These are phyloP conservation scores for Cinclus cinclus DNA, from an alignment of 2,113 vertebrate genomes.

Conservation along the genomic window DNA sequence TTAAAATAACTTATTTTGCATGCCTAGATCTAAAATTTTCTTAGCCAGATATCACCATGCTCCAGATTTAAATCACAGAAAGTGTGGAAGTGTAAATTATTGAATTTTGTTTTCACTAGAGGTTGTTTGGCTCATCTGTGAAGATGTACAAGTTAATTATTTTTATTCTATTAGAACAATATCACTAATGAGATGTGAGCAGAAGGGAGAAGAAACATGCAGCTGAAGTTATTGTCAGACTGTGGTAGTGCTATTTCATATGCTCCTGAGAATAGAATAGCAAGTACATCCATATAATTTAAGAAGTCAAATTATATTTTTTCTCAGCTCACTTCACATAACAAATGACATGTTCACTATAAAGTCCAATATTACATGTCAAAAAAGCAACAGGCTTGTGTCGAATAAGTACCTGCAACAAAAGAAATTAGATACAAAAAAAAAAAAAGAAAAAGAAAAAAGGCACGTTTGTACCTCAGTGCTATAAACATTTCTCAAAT, in stretches of 20 bases:
- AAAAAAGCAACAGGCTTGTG: background rate
- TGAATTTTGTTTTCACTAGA: background rate
- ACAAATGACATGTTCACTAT: background rate
- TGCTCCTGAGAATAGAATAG: background rate
- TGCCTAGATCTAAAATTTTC: background rate
- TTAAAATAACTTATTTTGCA: slow-evolving; percentile 1
- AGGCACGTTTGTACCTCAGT: background rate
- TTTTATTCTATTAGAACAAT: slow-evolving; percentile 43
- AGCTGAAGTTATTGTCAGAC: background rate
- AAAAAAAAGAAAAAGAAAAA: background rate
- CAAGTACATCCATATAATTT: background rate
- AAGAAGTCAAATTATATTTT: background rate
- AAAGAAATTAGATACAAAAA: background rate
- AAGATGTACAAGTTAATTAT: slow-evolving; percentile 33
- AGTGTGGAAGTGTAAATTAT: background rate
- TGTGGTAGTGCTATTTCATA: background rate
- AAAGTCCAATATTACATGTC: background rate
- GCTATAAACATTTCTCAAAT: background rate
- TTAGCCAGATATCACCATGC: background rate
- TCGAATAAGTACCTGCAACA: background rate
- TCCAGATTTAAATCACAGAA: slow-evolving; percentile 11
- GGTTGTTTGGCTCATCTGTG: background rate
- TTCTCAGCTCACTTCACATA: background rate
- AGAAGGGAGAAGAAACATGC: background rate
- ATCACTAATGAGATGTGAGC: background rate